Percentiles rank a stretch among this genome's conserved stretches.
These are phyloP conservation scores for Gallinago stenura DNA, from an alignment of 2,797 vertebrate species.

Conservation along the genomic window DNA sequence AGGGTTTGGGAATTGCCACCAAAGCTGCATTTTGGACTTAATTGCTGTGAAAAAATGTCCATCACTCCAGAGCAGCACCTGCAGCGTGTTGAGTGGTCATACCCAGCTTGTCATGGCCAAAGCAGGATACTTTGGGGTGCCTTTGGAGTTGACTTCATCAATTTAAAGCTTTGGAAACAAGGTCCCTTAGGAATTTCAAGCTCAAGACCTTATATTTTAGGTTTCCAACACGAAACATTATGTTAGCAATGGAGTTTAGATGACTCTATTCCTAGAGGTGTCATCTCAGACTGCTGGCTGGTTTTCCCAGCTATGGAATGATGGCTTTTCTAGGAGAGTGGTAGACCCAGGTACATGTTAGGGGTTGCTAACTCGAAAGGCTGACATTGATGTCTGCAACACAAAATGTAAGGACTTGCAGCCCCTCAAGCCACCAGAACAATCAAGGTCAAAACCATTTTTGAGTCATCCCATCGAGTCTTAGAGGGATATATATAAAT, in stretches of 20 bases:
- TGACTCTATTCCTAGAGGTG: neutral
- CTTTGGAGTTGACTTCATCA: neutral
- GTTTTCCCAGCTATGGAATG: accelerated
- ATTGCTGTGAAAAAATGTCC: neutral
- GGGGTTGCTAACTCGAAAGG: neutral
- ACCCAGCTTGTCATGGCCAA: neutral
- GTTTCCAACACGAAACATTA: neutral
- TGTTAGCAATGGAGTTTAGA: neutral
- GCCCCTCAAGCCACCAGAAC: neutral
- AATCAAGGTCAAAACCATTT: neutral
- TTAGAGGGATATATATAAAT: neutral
- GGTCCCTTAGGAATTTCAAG: neutral
- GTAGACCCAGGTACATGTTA: neutral
- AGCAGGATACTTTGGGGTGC: neutral
- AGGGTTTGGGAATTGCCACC: neutral
- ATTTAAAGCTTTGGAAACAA: neutral
- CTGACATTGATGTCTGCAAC: neutral
- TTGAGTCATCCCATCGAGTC: neutral
- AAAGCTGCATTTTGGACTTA: neutral
- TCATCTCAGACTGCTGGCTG: neutral
- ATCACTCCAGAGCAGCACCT: neutral
- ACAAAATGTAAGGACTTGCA: neutral
- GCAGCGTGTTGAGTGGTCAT: accelerated
- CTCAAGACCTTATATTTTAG: neutral
- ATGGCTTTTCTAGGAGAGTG: neutral